Percentiles rank a stretch among this genome's conserved stretches.
Conservation (phyloP, 2,797 vertebrate species). For the Characodon lateralis region DNA sequence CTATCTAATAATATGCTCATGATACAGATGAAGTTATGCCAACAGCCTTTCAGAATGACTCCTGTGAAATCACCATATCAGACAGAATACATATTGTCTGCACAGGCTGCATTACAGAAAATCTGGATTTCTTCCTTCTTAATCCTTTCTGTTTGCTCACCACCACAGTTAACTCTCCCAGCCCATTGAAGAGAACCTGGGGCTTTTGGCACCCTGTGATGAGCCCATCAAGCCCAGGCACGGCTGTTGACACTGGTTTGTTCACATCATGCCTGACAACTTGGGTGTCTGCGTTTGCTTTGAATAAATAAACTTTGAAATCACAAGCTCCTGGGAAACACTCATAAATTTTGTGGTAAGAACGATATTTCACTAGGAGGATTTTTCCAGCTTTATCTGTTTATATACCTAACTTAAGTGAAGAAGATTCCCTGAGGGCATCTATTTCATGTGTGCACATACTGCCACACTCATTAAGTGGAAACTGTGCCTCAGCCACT, state of each 20-base stretch:
- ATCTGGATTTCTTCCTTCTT: conserved; percentile 9
- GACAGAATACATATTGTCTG: neutral
- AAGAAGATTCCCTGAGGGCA: conserved; percentile 19
- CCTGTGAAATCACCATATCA: neutral
- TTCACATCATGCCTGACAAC: conserved; percentile 59
- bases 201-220: conserved; percentile 44
- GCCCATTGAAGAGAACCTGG: conserved; percentile 50
- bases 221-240: conserved; percentile 62
- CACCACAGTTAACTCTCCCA: conserved; percentile 36
- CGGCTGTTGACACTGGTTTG: conserved; percentile 41
- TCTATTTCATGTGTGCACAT: conserved; percentile 29
- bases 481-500: conserved; percentile 25
- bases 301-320: conserved; percentile 71
- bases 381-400: conserved; percentile 64
- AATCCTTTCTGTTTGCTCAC: conserved; percentile 27
- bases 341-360: conserved; percentile 57
- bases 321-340: conserved; percentile 58
- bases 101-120: neutral
- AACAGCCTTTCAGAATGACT: neutral
- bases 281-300: conserved; percentile 46
- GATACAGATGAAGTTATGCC: neutral
- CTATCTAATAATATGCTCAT: neutral
- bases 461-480: conserved; percentile 3
- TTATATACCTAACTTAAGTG: conserved; percentile 53
- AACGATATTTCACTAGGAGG: conserved; percentile 52